A percentile compares a stretch with the other conserved stretches of the same genome.
These are phyloP conservation scores for Paradoxurus hermaphroditus DNA, from an alignment of 2,113 vertebrate species.

Conservation along the genomic window DNA sequence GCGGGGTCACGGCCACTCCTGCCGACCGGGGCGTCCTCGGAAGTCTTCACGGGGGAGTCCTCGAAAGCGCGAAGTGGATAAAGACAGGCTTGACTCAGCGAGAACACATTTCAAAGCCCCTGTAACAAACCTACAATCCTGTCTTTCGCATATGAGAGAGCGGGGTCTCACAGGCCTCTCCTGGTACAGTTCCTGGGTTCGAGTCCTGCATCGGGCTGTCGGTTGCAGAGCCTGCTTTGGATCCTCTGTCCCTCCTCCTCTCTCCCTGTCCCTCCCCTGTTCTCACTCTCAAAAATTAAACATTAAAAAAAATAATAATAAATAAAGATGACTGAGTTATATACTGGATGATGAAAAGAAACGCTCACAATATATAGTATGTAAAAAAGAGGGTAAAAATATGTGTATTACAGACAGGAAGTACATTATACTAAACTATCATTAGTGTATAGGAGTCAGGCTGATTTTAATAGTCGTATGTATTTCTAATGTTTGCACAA, in stretches of 20 bases:
- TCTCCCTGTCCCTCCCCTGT: too few species aligned
- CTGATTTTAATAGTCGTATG: background rate
- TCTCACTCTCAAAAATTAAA: too few species aligned
- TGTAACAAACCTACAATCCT: background rate
- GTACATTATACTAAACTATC: background rate
- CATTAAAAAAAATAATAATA: too few species aligned
- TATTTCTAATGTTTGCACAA: background rate
- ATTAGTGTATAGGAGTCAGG: background rate
- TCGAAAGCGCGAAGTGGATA: background rate
- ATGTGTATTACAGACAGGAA: background rate
- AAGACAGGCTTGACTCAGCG: background rate
- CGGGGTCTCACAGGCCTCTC: background rate
- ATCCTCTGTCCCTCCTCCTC: too few species aligned
- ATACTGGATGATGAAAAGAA: background rate
- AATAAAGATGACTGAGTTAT: background rate
- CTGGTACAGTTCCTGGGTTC: background rate
- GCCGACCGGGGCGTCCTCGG: background rate
- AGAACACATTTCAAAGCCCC: background rate
- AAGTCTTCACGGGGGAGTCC: background rate
- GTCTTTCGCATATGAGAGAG: too few species aligned
- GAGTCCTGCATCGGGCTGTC: too few species aligned
- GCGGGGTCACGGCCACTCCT: fast-evolving
- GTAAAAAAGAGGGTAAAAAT: background rate
- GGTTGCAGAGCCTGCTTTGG: too few species aligned
- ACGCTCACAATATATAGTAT: background rate